Conservation (phyloP, 2,888 invertebrate species). For the Nomada fabriciana region DNA sequence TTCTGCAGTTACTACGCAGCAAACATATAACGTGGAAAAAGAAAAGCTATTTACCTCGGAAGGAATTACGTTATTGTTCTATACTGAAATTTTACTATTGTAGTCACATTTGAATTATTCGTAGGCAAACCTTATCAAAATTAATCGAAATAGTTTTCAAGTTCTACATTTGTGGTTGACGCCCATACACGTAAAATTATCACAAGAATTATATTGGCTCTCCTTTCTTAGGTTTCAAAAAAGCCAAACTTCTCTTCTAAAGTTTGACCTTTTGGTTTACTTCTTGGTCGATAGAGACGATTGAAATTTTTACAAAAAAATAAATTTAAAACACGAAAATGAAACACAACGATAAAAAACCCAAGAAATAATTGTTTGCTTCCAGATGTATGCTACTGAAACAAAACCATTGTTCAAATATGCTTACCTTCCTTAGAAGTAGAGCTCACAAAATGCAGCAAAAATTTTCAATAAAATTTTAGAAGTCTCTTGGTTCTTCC, state of each 20-base stretch:
- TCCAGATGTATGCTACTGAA: not conserved
- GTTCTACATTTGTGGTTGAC: not conserved
- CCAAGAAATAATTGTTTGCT: not conserved
- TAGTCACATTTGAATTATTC: not conserved
- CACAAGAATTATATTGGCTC: not conserved
- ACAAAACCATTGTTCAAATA: not conserved
- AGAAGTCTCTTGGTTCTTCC: not conserved
- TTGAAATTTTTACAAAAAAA: not conserved
- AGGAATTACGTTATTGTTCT: not conserved
- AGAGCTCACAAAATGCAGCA: constrained; percentile 32
- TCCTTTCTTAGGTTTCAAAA: not conserved
- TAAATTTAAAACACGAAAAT: not conserved
- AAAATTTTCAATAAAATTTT: constrained; percentile 36
- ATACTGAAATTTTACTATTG: not conserved
- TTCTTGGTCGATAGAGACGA: too few species aligned
- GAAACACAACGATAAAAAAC: not conserved
- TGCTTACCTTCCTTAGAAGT: constrained; percentile 37
- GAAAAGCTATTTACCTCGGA: too few species aligned
- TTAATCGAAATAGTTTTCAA: not conserved
- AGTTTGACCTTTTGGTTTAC: not conserved
- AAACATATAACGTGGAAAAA: constrained; percentile 2
- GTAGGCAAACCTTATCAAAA: not conserved
- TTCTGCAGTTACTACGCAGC: constrained; percentile 31
- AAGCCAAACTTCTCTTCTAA: not conserved
- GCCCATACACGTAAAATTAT: not conserved